Conservation (phyloP, 2,797 vertebrate genomes). For the Sebastes oblongus region DNA sequence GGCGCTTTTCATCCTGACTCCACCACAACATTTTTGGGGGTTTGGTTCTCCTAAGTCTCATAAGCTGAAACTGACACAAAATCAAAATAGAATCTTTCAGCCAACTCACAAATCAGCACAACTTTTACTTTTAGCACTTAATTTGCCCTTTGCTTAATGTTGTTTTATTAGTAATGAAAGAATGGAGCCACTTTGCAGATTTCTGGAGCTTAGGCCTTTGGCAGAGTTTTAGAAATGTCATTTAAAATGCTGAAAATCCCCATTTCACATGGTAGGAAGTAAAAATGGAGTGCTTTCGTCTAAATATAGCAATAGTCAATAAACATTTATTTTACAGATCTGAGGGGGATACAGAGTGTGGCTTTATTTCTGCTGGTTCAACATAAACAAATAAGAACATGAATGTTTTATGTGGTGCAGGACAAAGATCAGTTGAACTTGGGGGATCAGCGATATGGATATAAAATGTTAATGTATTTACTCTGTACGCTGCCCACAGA, state of each 20-base stretch:
- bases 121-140: constrained; percentile 78
- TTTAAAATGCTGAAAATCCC: constrained; percentile 73
- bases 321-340: constrained; percentile 75
- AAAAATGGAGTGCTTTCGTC: constrained; percentile 61
- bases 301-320: constrained; percentile 75
- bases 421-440: constrained; percentile 74
- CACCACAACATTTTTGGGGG: constrained; percentile 80
- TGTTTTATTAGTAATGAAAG: constrained; percentile 81
- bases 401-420: constrained; percentile 70
- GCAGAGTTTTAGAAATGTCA: constrained; percentile 58
- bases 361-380: constrained; percentile 61
- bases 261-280: constrained; percentile 69
- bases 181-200: constrained; percentile 75
- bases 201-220: constrained; percentile 64
- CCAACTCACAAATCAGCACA: constrained; percentile 77
- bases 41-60: constrained; percentile 76
- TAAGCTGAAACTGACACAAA: constrained; percentile 77
- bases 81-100: constrained; percentile 71
- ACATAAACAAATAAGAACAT: constrained; percentile 71
- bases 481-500: constrained; percentile 65
- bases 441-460: constrained; percentile 64
- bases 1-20: constrained; percentile 69
- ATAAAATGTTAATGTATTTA: constrained; percentile 80
- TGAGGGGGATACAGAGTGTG: constrained; percentile 61
- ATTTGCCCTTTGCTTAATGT: constrained; percentile 74